These are phyloP conservation scores for Porites evermanni DNA, from an alignment of 92 coral and sea anemone genomes.

Conservation along the genomic window DNA sequence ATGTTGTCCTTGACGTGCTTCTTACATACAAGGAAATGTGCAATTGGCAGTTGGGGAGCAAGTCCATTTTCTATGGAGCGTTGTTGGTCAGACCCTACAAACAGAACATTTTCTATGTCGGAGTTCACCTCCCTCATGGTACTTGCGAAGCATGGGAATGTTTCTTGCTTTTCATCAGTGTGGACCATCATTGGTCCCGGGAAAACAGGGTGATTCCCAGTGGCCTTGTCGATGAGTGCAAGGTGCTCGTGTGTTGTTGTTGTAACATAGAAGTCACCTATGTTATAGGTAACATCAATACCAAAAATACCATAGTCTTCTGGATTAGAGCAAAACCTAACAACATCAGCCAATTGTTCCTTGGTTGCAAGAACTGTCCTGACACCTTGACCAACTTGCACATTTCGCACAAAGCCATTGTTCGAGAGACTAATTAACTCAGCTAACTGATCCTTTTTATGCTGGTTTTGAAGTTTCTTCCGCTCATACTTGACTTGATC, in stretches of 20 bases:
- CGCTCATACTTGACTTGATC: slow-evolving; percentile 63
- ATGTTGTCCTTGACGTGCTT: slow-evolving; percentile 52
- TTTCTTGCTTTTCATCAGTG: slow-evolving; percentile 9
- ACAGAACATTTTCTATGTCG: slow-evolving; percentile 16
- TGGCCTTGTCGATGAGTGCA: slow-evolving; percentile 26
- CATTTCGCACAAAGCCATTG: slow-evolving; percentile 43
- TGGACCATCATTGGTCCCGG: slow-evolving; percentile 47
- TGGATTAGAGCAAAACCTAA: slow-evolving; percentile 48
- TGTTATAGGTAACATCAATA: slow-evolving; percentile 61
- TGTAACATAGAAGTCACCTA: slow-evolving; percentile 50
- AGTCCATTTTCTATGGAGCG: slow-evolving; percentile 43
- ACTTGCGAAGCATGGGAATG: slow-evolving; percentile 45
- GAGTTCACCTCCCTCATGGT: slow-evolving; percentile 31
- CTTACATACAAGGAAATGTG: slow-evolving; percentile 45
- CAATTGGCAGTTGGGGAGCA: slow-evolving; percentile 43
- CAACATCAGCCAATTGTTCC: slow-evolving; percentile 55
- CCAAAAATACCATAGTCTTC: slow-evolving; percentile 42
- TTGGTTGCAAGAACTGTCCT: slow-evolving; percentile 55
- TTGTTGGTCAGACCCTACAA: slow-evolving; percentile 53
- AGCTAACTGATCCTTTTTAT: slow-evolving; percentile 55
- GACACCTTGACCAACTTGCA: slow-evolving; percentile 58
- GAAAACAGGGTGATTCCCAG: slow-evolving; percentile 42
- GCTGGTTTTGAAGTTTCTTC: slow-evolving; percentile 38
- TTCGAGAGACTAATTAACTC: slow-evolving; percentile 48
- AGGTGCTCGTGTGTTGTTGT: slow-evolving; percentile 55